Evolutionary conservation across 2,888 invertebrate species (phyloP), one percentile per base, ranked within the genome.

Genomic region (Myopa testacea): DNA sequence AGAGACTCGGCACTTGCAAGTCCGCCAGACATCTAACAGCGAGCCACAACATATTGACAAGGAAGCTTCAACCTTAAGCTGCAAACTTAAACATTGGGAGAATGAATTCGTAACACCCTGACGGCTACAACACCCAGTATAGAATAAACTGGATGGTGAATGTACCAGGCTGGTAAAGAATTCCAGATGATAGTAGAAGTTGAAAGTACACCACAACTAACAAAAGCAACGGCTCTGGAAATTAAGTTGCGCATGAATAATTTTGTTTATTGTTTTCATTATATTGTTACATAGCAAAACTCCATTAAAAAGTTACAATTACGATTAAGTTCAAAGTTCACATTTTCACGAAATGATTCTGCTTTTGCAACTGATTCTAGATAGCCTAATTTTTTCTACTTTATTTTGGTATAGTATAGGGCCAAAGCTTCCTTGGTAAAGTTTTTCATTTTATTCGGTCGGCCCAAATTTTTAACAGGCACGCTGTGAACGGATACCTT

Each of bases 321-420:
- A 75, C 75, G 55, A 67, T 37, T 67, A 65, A 67, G 52, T 34
- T 75, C 67, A 75, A 63, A 67, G 67, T 67, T 55, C 12, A 75
- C 75, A 75, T 67, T 19, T 65, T 58, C 67, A 65, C 65, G 34
- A 67, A 75, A 67, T 67, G 45, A 37, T 75, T 69, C 45, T 68
- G 68, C 75, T 45, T 69, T 69, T 68, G 38, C 40, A 40, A 68
- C 75, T 69, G 68, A n/a, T 38, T 68, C 68, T 75, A 69, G 7
- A 38, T 65, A 65, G 38, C 65, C 5, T 34, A 10, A 37, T 37
- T 38, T 14, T 26, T 14, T 14, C 38, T 55, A 67, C 19, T 12
- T 79, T 73, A 82, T 76, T 81, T 82, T 0, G 81, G 82, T 82
- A 52, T 82, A 82, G 6, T 81, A 79, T 45, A 82, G n/a, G 10